Percentiles rank a stretch among this genome's conserved stretches.
Evolutionary conservation across 2,113 vertebrate genomes (phyloP).

Genomic region (Miniopterus natalensis): DNA sequence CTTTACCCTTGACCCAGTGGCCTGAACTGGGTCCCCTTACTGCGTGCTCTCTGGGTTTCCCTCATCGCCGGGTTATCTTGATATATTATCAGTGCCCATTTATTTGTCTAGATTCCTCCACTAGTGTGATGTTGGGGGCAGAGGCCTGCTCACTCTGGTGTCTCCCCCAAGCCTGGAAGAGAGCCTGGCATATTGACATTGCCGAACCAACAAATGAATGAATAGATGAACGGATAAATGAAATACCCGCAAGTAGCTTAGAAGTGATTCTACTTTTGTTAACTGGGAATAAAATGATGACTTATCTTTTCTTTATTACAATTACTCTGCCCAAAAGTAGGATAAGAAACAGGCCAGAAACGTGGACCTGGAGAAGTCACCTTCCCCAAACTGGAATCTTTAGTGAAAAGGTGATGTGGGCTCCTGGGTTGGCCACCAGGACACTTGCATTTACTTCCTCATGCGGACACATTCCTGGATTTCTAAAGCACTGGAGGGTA

Average conservation of each 20-base stretch:
- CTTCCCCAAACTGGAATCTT: background rate
- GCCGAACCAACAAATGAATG: background rate
- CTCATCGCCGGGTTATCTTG: background rate
- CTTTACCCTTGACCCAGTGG: background rate
- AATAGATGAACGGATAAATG: background rate
- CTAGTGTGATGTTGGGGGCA: background rate
- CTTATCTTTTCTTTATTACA: conserved; percentile 12
- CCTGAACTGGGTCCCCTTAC: background rate
- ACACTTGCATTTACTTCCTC: background rate
- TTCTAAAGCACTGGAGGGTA: background rate
- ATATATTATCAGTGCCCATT: background rate
- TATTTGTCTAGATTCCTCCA: background rate
- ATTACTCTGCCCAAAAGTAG: background rate
- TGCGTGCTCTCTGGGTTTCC: background rate
- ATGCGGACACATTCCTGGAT: background rate
- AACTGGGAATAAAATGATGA: background rate
- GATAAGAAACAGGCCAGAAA: background rate
- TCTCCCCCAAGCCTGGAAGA: background rate
- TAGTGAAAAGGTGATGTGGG: background rate
- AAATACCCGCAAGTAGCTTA: background rate
- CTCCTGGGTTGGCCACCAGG: background rate
- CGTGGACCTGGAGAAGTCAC: background rate
- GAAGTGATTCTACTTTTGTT: background rate
- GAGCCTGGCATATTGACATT: background rate
- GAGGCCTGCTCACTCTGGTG: background rate